These are phyloP conservation scores for Cabera pusaria DNA, from an alignment of 2,888 invertebrate genomes.

Conservation along the genomic window DNA sequence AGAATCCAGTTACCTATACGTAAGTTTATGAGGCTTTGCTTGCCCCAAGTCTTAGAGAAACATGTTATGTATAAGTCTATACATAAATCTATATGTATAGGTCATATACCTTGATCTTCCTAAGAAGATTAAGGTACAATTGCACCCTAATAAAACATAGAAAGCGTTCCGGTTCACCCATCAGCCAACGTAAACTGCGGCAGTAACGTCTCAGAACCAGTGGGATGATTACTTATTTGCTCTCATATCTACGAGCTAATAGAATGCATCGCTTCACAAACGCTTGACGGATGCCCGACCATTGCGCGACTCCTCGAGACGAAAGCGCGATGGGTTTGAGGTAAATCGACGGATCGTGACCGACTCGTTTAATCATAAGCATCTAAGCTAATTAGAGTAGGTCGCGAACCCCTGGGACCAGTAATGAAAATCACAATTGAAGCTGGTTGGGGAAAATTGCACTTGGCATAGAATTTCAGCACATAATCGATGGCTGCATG, in stretches of 20 bases:
- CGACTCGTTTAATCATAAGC: slow-evolving; percentile 77
- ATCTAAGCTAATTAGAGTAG: slow-evolving; percentile 80
- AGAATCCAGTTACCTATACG: too few relatives aligned
- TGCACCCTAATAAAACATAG: too few relatives aligned
- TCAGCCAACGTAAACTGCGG: neutral
- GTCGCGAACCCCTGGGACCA: slow-evolving; percentile 73
- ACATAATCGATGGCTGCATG: slow-evolving; percentile 49
- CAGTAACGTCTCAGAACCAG: neutral
- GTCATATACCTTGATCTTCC: too few relatives aligned
- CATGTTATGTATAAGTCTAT: too few relatives aligned
- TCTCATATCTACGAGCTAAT: slow-evolving; percentile 36
- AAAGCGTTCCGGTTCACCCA: too few relatives aligned
- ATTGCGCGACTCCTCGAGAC: slow-evolving; percentile 65
- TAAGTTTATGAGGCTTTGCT: too few relatives aligned
- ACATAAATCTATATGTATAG: too few relatives aligned
- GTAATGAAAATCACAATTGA: slow-evolving; percentile 80
- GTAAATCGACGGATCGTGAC: slow-evolving; percentile 79
- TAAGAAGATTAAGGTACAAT: too few relatives aligned
- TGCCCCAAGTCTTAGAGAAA: too few relatives aligned
- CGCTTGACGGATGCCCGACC: slow-evolving; percentile 67
- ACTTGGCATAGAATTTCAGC: slow-evolving; percentile 63
- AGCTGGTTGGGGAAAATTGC: slow-evolving; percentile 74
- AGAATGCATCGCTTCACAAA: slow-evolving; percentile 37
- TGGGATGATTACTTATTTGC: slow-evolving; percentile 29
- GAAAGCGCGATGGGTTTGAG: slow-evolving; percentile 70